Evolutionary conservation across 2,888 invertebrate species (phyloP), one percentile per base, ranked within the genome.

Genomic region (Nipponacmea schrenckii): DNA sequence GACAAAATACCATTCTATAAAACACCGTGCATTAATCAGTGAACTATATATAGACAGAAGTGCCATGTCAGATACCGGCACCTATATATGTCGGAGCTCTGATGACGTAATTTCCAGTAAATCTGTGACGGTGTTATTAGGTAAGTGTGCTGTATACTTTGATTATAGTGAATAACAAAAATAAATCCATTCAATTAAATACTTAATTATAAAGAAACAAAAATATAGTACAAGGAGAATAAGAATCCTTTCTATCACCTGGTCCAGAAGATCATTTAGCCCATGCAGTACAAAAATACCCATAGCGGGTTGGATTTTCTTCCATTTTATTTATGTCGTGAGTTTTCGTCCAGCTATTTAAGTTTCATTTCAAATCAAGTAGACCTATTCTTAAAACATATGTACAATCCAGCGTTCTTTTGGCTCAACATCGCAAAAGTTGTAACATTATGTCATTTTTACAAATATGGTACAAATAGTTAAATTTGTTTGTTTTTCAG

Each of bases 21-120:
- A 56, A 56, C 56, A 56, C 4, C 56, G 56, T 56, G 56, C 56
- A 24, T 56, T 56, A 56, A 56, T 56, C 20, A 56, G 56, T 56
- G 56, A 56, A 56, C 14, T 56, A 4, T 56, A 56, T 56, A 56
- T 56, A 56, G 56, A 56, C 24, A 24, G 56, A 56, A 56, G 56
- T 14, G 20, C 56, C 24, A 56, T 56, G 56, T 56, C 56, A 4
- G 56, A 56, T 56, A 56, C 56, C 10, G 56, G 24, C 12, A 56
- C 56, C 0, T 56, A 56, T 24, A 56, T 56, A 20, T 56, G 56
- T 56, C 20, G 56, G 24, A 56, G 56, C 17, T 56, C 56, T 56
- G 56, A 56, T 24, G 56, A 56, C 56, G 56, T 56, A 20, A 56
- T 56, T 56, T 24, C 24, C 56, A 56, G 56, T 20, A 56, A 56